Base-by-base conservation (phyloP, 2,888 invertebrate species). In the Erebia epiphron region DNA sequence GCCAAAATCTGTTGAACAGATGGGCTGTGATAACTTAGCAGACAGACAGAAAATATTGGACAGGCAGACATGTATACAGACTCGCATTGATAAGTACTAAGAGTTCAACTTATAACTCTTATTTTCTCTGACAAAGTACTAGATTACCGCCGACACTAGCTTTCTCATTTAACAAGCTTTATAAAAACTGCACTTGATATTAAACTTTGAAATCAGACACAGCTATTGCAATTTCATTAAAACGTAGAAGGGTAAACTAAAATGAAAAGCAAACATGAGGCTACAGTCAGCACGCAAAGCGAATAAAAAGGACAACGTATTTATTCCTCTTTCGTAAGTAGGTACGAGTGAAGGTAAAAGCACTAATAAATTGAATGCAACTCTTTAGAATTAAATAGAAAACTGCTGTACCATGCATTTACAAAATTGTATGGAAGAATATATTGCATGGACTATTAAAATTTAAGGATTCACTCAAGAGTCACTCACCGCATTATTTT, bases 261-360 rank as follows among this genome's bases (percentile, higher is more conserved):
- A 60, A 60, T 43, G 60, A 43, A 60, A 43, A 43, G 43, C 60
- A 16, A 43, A 60, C 43, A 43, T 43, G 60, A 18, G 18, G 43
- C 60, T 5, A 11, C 10, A 41, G 16, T 43, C 43, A 60, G 41
- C 43, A 13, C 43, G 43, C 43, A 60, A 60, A 43, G 11, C 10
- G 60, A 43, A 43, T 60, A 60, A 60, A 60, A 60, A 43, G n/a
- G 35, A 35, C 58, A 18, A 61, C 18, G 11, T 57, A 57, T 57
- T 46, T 61, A 43, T 61, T 61, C 61, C 46, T 46, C 13, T 61
- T 61, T 16, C 1, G 46, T 46, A 43, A 18, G 46, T 46, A 43
- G 14, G 46, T 46, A 46, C 46, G 46, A 46, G 46, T 46, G 46
- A 11, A 11, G 43, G 18, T 13, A 46, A 61, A 43, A 46, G 46